phyloP scores from a whole-genome alignment of 2,888 invertebrate species.

The Eristalis intricaria region DNA sequence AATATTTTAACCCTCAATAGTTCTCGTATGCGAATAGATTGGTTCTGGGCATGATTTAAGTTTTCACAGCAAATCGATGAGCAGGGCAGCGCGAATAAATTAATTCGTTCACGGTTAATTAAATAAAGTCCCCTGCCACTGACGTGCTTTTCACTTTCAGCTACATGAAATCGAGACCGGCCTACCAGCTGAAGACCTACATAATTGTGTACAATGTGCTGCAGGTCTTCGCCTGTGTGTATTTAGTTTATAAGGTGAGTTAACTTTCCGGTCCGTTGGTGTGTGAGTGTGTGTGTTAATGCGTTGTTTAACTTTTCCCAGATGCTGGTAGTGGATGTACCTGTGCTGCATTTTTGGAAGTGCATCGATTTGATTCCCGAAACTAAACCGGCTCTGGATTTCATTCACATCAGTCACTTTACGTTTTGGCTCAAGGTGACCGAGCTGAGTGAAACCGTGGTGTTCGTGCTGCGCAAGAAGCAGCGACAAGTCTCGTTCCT shows the following conservation, averaged over 20 bases:
- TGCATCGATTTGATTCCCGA: conserved; percentile 50
- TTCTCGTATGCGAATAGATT: neutral
- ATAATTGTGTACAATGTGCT: conserved; percentile 90
- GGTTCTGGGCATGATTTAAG: neutral
- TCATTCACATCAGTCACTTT: conserved; percentile 83
- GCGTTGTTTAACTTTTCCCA: conserved; percentile 43
- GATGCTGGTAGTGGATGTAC: conserved; percentile 74
- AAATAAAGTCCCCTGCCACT: neutral
- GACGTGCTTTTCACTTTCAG: conserved; percentile 66
- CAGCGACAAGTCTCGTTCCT: conserved; percentile 87
- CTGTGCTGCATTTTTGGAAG: conserved; percentile 74
- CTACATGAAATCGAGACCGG: conserved; percentile 86
- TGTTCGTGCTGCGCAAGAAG: conserved; percentile 88
- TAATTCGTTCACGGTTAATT: neutral
- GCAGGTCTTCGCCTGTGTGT: conserved; percentile 84
- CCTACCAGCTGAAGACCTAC: conserved; percentile 85
- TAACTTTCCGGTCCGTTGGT: neutral
- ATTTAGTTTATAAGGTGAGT: conserved; percentile 75
- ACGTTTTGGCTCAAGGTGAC: conserved; percentile 85
- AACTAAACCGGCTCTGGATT: conserved; percentile 51
- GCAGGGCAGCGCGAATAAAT: neutral
- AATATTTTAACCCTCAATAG: neutral
- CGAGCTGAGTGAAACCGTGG: conserved; percentile 87
- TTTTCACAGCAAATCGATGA: neutral
- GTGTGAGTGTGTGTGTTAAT: neutral